Evolutionary conservation across 1,140 invertebrate species (phyloP), one percentile per base, ranked within the genome.

Genomic region (Lethrus apterus): DNA sequence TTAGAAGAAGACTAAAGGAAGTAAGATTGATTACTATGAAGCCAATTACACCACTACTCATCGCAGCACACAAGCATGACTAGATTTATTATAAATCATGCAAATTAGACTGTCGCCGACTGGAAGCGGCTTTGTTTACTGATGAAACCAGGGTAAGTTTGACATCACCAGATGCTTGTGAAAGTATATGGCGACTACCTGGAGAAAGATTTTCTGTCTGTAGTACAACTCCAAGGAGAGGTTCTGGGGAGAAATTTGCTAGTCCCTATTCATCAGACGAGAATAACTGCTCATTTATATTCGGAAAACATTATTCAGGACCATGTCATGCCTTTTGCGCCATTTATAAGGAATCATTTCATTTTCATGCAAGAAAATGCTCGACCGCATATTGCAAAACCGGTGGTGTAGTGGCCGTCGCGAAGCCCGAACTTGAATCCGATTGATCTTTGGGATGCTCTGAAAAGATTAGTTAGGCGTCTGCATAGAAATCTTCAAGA

Each of bases 311-410:
- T 34, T 34, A 34, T 34, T 34, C 32, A 34, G n/a, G 3, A 32
- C n/a, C 48, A 54, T 35, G 54, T 56, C 8, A 42, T 54, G 8
- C 49, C 48, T 3, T 56, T 49, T 45, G 48, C 38, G 8, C 18
- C 30, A 2, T 45, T 43, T 44, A 29, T 52, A 2, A 54, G 47
- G 3, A 36, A 54, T 18, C 24, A 52, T 18, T 56, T 58, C 46
- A 13, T 45, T 13, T 49, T 58, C 7, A 46, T 57, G 57, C 54
- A 56, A 13, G 44, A 57, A 19, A 57, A 56, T 40, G 53, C 50
- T 15, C 44, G 50, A 46, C 58, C n/a, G n/a, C n/a, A n/a, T n/a
- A n/a, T n/a, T n/a, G n/a, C n/a, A n/a, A n/a, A n/a, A n/a, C n/a
- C 61, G 13, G n/a, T n/a, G n/a, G n/a, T n/a, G n/a, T n/a, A n/a